Base-by-base conservation (phyloP, 2,888 invertebrate genomes). In the Drosophila atripex region DNA sequence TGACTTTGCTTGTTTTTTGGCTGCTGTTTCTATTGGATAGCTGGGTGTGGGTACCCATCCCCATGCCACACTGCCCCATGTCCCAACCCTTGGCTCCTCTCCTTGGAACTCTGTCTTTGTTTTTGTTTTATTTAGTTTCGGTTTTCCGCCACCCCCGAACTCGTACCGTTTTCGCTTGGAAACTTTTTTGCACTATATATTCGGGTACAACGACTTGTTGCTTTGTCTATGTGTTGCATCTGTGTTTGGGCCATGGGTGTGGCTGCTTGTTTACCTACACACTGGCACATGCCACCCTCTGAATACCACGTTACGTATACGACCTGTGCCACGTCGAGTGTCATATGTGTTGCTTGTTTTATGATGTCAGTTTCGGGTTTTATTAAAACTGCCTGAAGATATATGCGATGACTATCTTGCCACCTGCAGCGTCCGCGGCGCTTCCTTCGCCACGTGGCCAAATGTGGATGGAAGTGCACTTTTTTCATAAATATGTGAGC, bases 351-450 rank as follows among this genome's bases (percentile, higher is more conserved):
- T 55, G 57, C 65, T 66, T 84, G 86, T 88, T 84, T 84, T 84
- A 84, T 84, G 84, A 84, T 84, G 88, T 88, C 84, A 84, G 88
- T 88, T 88, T 84, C 73, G 88, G 86, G 84, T 84, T 84, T 84
- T 86, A 84, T 84, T 84, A 84, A 84, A 84, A 84, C 84, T 83
- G 80, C 86, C 75, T 63, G 77, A 73, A 88, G 80, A 88, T 84
- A 88, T 86, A 83, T 72, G 66, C 57, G 69, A 60, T 54, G 35
- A 61, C 61, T 47, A 49, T 74, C 28, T 6, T 41, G 41, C 41
- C 23, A 11, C 55, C 32, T 46, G 32, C 38, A 45, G 32, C 43
- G 18, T 4, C 25, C 11, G 14, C 32, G 2, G 6, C 39, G 28
- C 43, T 53, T 39, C 51, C 32, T 11, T 38, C 61, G 74, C 79